A percentile compares a stretch with the other conserved stretches of the same genome.
phyloP scores from a whole-genome alignment of 2,113 vertebrate genomes.

The Setophaga kirtlandii region DNA sequence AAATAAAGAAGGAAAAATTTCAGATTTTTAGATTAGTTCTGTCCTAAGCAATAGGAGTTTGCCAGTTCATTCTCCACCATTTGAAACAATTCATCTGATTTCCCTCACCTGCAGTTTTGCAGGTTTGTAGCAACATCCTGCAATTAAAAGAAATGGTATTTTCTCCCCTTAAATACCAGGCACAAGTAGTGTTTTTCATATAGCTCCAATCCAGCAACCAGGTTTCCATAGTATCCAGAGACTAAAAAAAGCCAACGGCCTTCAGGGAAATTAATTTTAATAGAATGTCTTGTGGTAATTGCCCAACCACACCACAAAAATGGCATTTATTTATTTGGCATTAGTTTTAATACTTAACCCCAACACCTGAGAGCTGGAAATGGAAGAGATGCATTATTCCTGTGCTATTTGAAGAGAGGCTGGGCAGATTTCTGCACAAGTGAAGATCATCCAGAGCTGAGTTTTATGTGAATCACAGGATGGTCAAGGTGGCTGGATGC shows the following conservation, averaged over 20 bases:
- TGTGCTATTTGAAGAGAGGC: not conserved
- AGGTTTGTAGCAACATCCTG: not conserved
- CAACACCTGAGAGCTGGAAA: not conserved
- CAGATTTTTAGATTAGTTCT: not conserved
- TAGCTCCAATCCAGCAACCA: constrained; percentile 14
- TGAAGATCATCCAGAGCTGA: not conserved
- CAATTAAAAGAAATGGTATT: not conserved
- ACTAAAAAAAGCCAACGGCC: constrained; percentile 53
- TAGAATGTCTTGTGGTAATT: constrained; percentile 31
- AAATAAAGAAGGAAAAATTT: not conserved
- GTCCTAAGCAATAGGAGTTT: not conserved
- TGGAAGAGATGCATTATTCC: not conserved
- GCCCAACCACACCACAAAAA: not conserved
- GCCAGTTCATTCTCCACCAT: not conserved
- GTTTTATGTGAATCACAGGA: not conserved
- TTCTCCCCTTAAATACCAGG: constrained; percentile 33
- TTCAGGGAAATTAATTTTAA: constrained; percentile 58
- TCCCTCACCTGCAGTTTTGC: not conserved
- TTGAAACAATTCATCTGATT: not conserved
- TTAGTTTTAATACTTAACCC: not conserved
- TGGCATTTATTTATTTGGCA: not conserved
- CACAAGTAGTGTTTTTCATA: constrained; percentile 10
- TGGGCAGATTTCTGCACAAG: not conserved
- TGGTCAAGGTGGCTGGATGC: not conserved
- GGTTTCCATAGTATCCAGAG: constrained; percentile 66